phyloP scores from a whole-genome alignment of 1,140 invertebrate genomes.

The Hyphantria cunea region DNA sequence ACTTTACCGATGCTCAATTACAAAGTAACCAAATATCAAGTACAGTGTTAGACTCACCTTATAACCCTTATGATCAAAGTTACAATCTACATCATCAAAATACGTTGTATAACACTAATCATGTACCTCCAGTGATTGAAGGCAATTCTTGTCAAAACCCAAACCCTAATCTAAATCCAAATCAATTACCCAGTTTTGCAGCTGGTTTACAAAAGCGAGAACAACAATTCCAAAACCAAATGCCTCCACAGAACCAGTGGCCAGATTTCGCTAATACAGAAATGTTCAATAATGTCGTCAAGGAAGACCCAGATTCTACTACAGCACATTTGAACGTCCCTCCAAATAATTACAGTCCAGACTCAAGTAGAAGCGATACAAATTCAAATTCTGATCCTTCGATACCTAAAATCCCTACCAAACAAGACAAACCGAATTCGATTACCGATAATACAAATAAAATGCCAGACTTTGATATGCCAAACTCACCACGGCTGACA shows the following conservation, averaged over 20 bases:
- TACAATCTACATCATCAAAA: constrained; percentile 79
- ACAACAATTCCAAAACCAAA: constrained; percentile 50
- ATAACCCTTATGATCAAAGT: constrained; percentile 78
- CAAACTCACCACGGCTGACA: constrained; percentile 67
- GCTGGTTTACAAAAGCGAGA: constrained; percentile 70
- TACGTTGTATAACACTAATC: constrained; percentile 66
- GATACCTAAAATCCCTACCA: constrained; percentile 49
- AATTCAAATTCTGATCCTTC: constrained; percentile 62
- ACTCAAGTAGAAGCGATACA: constrained; percentile 71
- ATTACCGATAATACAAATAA: constrained; percentile 59
- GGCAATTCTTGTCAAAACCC: constrained; percentile 57
- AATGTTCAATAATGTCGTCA: constrained; percentile 79
- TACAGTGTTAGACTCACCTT: constrained; percentile 89
- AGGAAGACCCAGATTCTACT: constrained; percentile 87
- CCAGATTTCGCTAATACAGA: constrained; percentile 75
- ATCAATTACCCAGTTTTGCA: constrained; percentile 67
- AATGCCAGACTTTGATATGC: constrained; percentile 70
- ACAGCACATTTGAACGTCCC: constrained; percentile 79
- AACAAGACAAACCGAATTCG: constrained; percentile 61
- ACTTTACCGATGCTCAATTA: constrained; percentile 87
- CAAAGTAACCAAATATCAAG: constrained; percentile 92
- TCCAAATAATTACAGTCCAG: constrained; percentile 78
- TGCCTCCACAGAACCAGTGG: constrained; percentile 80
- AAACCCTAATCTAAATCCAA: constrained; percentile 35
- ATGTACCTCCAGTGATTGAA: constrained; percentile 59